These are phyloP conservation scores for Mythimna loreyi DNA, from an alignment of 2,888 invertebrate genomes.

Conservation along the genomic window DNA sequence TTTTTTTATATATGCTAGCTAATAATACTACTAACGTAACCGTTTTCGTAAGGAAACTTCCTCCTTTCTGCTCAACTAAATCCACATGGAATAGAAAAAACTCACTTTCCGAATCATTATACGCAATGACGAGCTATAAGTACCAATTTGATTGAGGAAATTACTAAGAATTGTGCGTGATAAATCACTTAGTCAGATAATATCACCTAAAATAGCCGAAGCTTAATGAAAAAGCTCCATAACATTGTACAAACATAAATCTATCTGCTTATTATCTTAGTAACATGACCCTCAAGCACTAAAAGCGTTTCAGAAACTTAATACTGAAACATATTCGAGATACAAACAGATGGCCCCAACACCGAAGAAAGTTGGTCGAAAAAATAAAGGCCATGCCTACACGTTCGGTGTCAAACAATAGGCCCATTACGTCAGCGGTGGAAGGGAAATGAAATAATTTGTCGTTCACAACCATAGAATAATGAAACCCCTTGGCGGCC, in stretches of 20 bases:
- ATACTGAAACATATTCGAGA: constrained; percentile 25
- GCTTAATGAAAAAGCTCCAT: background rate
- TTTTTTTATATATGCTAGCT: too few relatives aligned
- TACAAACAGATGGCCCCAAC: constrained; percentile 38
- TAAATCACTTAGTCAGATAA: background rate
- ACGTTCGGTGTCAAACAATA: constrained; percentile 57
- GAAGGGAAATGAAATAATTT: constrained; percentile 59
- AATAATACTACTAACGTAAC: too few relatives aligned
- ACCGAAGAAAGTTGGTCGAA: constrained; percentile 41
- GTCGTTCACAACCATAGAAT: constrained; percentile 57
- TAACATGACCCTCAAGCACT: constrained; percentile 5
- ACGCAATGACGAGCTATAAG: too few relatives aligned
- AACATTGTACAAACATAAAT: constrained; percentile 1
- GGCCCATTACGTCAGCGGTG: constrained; percentile 45
- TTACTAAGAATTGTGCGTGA: background rate
- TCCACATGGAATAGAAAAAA: too few relatives aligned
- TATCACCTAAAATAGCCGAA: background rate
- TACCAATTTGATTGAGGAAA: too few relatives aligned
- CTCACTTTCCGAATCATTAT: too few relatives aligned
- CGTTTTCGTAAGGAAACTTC: too few relatives aligned
- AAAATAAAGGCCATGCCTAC: constrained; percentile 40
- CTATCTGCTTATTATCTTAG: background rate
- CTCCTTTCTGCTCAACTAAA: too few relatives aligned
- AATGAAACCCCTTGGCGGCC: too few relatives aligned
- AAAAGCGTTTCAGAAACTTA: constrained; percentile 24